Evolutionary conservation across 2,113 vertebrate genomes (phyloP), one percentile per base, ranked within the genome.

Genomic region (Scopus umbretta): DNA sequence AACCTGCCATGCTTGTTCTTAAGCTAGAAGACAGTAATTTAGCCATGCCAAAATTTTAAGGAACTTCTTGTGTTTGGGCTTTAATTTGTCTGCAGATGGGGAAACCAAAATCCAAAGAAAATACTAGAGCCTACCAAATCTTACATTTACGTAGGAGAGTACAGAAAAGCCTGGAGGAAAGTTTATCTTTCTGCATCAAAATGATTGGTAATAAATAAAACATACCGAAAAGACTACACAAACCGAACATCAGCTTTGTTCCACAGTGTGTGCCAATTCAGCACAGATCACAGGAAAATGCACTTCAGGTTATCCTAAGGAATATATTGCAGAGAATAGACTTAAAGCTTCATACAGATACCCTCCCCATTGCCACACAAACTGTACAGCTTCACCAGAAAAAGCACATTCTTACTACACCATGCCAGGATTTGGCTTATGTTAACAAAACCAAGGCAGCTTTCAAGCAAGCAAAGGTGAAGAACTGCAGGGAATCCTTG

Each of bases 11-110:
- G 6, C 32, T 32, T 2, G 0, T 30, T 49, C 68, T 32, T 7
- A 49, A 53, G 38, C 25, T 27, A 12, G 6, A 36, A 49, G 27
- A 4, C 17, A 25, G 10, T 19, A 12, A 52, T 22, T 38, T 7
- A 83, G 6, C 26, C 45, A 17, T 0, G 0, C 2, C 1, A 0
- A 86, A 67, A 50, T 16, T 17, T 17, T 50, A 52, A 15, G 53
- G 3, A 43, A 34, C 47, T 58, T 42, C 17, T 53, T 19, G 6
- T 36, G 27, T 40, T 59, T 47, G 11, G 34, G 40, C 36, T 30
- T 61, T 65, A 20, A 70, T 73, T 38, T 56, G 26, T 26, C 75
- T 67, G 45, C 47, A 70, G 2, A 55, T 6, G 2, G 21, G 12
- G 7, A 23, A 59, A 74, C 3, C 7, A 26, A 87, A 87, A 85